Conservation (phyloP, 2,888 invertebrate genomes). For the Cephus spinipes region DNA sequence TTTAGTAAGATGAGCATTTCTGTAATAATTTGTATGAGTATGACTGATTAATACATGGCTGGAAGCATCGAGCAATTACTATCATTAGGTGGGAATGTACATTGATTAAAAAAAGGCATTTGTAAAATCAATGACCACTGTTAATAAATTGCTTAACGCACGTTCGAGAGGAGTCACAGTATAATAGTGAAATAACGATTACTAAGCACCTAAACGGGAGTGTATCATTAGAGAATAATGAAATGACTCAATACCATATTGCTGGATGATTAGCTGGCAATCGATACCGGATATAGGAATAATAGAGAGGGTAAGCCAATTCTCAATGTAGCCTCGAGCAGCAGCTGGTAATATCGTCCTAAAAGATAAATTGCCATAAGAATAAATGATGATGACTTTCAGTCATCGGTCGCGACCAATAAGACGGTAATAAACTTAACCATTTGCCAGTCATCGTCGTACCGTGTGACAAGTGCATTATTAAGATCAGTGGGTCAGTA, state of each 20-base stretch:
- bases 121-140: background rate
- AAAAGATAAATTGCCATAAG: background rate
- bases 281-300: background rate
- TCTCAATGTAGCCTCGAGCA: background rate
- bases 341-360: background rate
- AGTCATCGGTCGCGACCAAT: background rate
- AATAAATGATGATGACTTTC: background rate
- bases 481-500: slow-evolving; percentile 1
- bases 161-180: background rate
- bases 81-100: background rate
- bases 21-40: background rate
- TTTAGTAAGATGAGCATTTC: background rate
- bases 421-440: background rate
- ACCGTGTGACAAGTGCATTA: slow-evolving; percentile 9
- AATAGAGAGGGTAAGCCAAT: background rate
- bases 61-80: background rate
- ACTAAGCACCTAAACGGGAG: background rate
- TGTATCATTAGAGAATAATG: background rate
- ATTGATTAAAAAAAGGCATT: background rate
- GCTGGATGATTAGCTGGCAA: background rate
- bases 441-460: slow-evolving; percentile 1
- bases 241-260: background rate
- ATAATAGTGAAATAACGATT: background rate
- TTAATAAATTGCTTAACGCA: background rate
- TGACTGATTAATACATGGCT: background rate